Evolutionary conservation across 64 coral and sea anemone genomes (phyloP).

Genomic region (Platygyra sinensis): DNA sequence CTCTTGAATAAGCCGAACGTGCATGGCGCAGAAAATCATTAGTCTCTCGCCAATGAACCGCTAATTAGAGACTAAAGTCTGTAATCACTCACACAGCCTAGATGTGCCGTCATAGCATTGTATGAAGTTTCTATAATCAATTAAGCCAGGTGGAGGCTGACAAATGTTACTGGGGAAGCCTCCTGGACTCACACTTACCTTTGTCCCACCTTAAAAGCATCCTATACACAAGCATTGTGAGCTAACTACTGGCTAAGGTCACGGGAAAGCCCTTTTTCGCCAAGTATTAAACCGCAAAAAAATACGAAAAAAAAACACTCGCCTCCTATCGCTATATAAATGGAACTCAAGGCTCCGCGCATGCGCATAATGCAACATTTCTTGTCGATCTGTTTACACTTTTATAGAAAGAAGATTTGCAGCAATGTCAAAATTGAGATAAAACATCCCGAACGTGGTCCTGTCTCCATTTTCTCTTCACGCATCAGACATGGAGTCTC

Average conservation of each 20-base stretch:
- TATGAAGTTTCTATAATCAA: constrained; percentile 57
- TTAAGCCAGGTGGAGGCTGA: constrained; percentile 45
- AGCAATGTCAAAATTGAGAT: not conserved
- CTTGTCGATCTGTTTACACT: not conserved
- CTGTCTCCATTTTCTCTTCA: not conserved
- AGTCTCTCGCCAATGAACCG: constrained; percentile 53
- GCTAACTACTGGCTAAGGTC: constrained; percentile 7
- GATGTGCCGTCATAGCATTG: constrained; percentile 46
- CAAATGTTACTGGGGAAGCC: constrained; percentile 70
- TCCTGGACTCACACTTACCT: constrained; percentile 33
- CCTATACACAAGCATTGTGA: constrained; percentile 9
- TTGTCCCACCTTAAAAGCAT: constrained; percentile 55
- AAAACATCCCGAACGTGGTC: not conserved
- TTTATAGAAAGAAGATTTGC: not conserved
- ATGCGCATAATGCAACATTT: constrained; percentile 16
- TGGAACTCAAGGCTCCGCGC: constrained; percentile 13
- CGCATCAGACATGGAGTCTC: not conserved
- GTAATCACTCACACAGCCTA: constrained; percentile 38
- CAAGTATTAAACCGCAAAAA: constrained; percentile 13
- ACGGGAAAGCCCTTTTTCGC: constrained; percentile 20
- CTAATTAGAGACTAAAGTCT: constrained; percentile 64
- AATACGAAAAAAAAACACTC: not conserved
- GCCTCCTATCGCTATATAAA: not conserved
- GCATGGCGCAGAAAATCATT: constrained; percentile 31
- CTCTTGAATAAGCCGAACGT: constrained; percentile 34